Base-by-base conservation (phyloP, 2,888 invertebrate genomes). In the Lepidochitona cinerea region DNA sequence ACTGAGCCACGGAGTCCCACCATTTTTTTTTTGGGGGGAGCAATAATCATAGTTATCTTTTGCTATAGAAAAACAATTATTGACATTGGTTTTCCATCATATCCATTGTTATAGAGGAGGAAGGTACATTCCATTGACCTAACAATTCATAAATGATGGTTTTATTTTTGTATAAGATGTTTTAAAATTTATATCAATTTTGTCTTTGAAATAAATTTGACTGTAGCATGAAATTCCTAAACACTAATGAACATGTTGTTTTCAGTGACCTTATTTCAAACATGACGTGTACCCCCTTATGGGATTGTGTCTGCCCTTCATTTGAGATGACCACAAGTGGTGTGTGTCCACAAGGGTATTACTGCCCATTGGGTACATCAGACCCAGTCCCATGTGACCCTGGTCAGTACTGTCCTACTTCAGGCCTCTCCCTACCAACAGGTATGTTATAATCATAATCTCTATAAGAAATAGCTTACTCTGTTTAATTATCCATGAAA, bases 301-400 rank as follows among this genome's bases (percentile, higher is more conserved):
- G 89, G 89, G 87, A 88, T 79, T 89, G 89, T 77, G 84, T 85
- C 4, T 89, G 89, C 77, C 85, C 88, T n/a, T 72, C 74, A 53
- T 87, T 87, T 79, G 71, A 75, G n/a, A 77, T 87, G 85, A 83
- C 86, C 26, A 81, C 82, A 68, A 86, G 87, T 12, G 87, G 87
- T 26, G 79, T 87, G 29, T 87, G 87, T 70, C 86, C 87, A 3
- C 81, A 83, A 73, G 87, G 86, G 32, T 83, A 87, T 74, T 87
- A 84, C 78, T 87, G 87, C 72, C 87, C 87, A 12, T 76, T 79
- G 35, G 87, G 86, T 18, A 84, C 85, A 12, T 53, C 77, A 32
- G 83, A 82, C 37, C 87, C 89, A n/a, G 74, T 79, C 1, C 80
- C 86, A 23, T 89, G 89, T 81, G 81, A 83, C 66, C 72, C 81